Evolutionary conservation across 2,888 invertebrate species (phyloP).

Genomic region (Drosophila anceps): DNA sequence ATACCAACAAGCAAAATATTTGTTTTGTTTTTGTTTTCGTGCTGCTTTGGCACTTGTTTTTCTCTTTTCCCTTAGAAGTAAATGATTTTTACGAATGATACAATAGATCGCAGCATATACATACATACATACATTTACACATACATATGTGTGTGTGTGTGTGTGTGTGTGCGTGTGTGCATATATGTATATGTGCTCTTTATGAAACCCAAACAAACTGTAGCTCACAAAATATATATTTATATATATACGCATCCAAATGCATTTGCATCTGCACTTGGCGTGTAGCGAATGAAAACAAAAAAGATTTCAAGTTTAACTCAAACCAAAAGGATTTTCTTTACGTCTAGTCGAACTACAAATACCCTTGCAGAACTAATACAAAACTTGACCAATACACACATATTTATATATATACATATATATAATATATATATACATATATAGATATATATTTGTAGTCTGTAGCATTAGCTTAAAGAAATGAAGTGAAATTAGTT

Average conservation of each 20-base stretch:
- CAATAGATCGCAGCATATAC: slow-evolving; percentile 40
- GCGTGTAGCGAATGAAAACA: slow-evolving; percentile 39
- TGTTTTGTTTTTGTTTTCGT: slow-evolving; percentile 14
- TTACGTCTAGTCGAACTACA: slow-evolving; percentile 22
- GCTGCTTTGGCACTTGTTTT: slow-evolving; percentile 58
- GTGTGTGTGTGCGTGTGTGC: no score
- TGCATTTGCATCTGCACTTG: no score
- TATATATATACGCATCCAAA: not conserved
- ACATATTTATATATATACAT: not conserved
- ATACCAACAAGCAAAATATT: slow-evolving; percentile 39
- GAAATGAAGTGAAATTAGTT: slow-evolving; percentile 2
- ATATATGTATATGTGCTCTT: slow-evolving; percentile 17
- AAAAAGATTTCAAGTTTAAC: slow-evolving; percentile 1
- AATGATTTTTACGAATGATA: slow-evolving; percentile 55
- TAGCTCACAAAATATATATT: slow-evolving; percentile 56
- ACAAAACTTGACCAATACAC: not conserved
- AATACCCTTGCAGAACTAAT: slow-evolving; percentile 38
- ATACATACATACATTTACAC: not conserved
- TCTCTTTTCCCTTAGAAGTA: slow-evolving; percentile 47
- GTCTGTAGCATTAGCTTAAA: not conserved
- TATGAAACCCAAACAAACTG: slow-evolving; percentile 76
- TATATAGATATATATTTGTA: not conserved
- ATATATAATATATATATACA: not conserved
- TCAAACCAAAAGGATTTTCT: not conserved
- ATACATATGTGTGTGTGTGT: not conserved